phyloP scores from a whole-genome alignment of 2,113 vertebrate species.

The Neoarius graeffei region DNA sequence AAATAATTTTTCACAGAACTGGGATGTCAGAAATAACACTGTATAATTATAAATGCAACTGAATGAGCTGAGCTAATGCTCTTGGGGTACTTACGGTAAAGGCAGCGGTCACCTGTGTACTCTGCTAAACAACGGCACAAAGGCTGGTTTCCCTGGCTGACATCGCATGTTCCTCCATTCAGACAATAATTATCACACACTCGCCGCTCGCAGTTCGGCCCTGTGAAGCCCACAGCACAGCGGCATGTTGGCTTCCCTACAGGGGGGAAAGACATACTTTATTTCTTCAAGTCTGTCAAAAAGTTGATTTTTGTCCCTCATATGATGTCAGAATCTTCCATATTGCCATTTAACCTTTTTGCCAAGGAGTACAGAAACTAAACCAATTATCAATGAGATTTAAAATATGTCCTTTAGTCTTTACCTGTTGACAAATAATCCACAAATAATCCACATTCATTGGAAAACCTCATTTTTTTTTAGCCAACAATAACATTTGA shows the following conservation, averaged over 20 bases:
- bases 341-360: background rate
- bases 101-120: slow-evolving; percentile 92
- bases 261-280: background rate
- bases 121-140: slow-evolving; percentile 86
- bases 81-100: slow-evolving; percentile 84
- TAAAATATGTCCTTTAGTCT: background rate
- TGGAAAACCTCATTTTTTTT: background rate
- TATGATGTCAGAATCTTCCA: background rate
- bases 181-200: slow-evolving; percentile 90
- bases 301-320: background rate
- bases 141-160: slow-evolving; percentile 92
- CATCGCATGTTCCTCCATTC: slow-evolving; percentile 88
- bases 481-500: background rate
- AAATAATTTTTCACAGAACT: background rate
- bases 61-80: background rate
- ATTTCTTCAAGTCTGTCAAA: background rate
- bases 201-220: slow-evolving; percentile 84
- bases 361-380: background rate
- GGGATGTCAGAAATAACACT: background rate
- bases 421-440: background rate
- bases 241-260: slow-evolving; percentile 92
- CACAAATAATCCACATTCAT: too few relatives aligned
- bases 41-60: background rate
- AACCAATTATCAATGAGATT: background rate
- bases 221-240: slow-evolving; percentile 88